These are phyloP conservation scores for Chymomyza costata DNA, from an alignment of 1,140 invertebrate species.

Conservation along the genomic window DNA sequence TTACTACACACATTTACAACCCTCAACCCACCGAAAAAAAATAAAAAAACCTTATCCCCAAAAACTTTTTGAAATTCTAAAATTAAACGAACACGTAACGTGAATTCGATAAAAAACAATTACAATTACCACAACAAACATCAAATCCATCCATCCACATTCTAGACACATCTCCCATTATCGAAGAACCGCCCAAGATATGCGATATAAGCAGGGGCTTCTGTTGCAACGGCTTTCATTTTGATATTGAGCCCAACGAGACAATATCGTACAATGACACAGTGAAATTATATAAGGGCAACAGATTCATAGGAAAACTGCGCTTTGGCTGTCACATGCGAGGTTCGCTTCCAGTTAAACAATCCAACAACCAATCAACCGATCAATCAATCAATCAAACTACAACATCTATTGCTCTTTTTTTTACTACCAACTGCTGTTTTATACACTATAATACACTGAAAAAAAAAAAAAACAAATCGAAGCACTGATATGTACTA, in stretches of 20 bases:
- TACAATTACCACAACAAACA: constrained; percentile 27
- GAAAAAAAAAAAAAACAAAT: constrained; percentile 34
- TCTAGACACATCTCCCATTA: constrained; percentile 70
- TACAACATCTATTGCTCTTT: constrained; percentile 25
- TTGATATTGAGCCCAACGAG: constrained; percentile 66
- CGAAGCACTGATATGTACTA: constrained; percentile 8
- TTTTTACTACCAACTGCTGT: constrained; percentile 13
- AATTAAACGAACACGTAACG: constrained; percentile 24
- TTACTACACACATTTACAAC: constrained; percentile 25
- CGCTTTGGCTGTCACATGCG: constrained; percentile 56
- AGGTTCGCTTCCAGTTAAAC: constrained; percentile 54
- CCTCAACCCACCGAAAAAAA: neutral
- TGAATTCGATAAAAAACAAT: constrained; percentile 11
- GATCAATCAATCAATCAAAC: constrained; percentile 16
- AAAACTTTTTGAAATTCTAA: constrained; percentile 23
- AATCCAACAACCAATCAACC: constrained; percentile 24
- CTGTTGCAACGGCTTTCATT: constrained; percentile 65
- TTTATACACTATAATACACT: constrained; percentile 19
- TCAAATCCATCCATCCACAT: constrained; percentile 65
- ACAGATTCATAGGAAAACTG: constrained; percentile 68
- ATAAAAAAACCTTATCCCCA: constrained; percentile 8
- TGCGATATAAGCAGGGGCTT: constrained; percentile 56
- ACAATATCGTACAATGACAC: constrained; percentile 70
- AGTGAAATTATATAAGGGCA: constrained; percentile 52
- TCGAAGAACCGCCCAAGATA: constrained; percentile 60